Base-by-base conservation (phyloP, 2,888 invertebrate genomes). In the Meghimatium bilineatum region DNA sequence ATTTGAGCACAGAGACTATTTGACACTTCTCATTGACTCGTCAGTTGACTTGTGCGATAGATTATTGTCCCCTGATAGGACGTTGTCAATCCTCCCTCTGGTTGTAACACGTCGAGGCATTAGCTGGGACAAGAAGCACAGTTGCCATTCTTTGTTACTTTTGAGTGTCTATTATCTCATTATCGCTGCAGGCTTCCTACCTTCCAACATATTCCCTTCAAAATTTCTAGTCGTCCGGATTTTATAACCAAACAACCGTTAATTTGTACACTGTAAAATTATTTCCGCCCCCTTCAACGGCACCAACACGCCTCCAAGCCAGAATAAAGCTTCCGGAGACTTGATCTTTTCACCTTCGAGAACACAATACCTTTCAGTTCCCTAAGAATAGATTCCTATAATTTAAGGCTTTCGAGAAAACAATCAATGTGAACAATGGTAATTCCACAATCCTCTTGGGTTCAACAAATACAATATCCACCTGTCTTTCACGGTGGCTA, bases 301-400 rank as follows among this genome's bases (percentile, higher is more conserved):
- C 26, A 10, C 32, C n/a, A n/a, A 34, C 79, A 79, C 79, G 79
- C 79, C 79, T 29, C 6, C 32, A 1, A 26, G 8, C 52, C n/a
- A n/a, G 20, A 32, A 32, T 0, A 67, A 67, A 79, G 66, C 26
- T 49, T 26, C 32, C 34, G 52, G 38, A 80, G 60, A 49, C 72
- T 52, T 71, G 72, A 80, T 67, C 72, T 80, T 71, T 80, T 72
- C 56, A 80, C 49, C 80, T 36, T 69, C 20, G 36, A 5, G 23
- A 0, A 0, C 1, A 26, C 3, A 71, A 71, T 56, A 60, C 56
- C n/a, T 34, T n/a, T 49, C 52, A 44, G 72, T 72, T 32, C 72
- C 17, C 0, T 36, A 56, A n/a, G 26, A 56, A 17, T 71, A 56
- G 60, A 72, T 72, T 80, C 56, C 36, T 36, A n/a, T 72, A 80